Conservation (phyloP, 1,140 invertebrate species). For the Helicoverpa armigera region DNA sequence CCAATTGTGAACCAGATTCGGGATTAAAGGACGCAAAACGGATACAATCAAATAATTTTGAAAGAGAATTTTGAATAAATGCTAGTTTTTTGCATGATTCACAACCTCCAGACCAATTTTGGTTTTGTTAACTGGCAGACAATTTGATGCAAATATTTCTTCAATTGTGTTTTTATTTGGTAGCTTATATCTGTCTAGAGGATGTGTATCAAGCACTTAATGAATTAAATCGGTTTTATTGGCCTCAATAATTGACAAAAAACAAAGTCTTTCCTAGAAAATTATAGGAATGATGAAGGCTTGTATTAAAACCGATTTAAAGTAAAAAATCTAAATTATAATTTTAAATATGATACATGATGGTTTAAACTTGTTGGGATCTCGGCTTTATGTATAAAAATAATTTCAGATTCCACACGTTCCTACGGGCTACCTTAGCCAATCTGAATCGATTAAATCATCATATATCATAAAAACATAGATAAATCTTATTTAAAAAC, state of each 20-base stretch:
- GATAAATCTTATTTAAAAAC: background rate
- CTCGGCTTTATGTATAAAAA: no score
- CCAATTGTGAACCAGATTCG: slow-evolving; percentile 20
- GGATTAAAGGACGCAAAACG: background rate
- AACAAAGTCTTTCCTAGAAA: no score
- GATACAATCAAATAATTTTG: slow-evolving; percentile 31
- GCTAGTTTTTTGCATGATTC: background rate
- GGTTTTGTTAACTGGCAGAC: no score
- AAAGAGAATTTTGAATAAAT: slow-evolving; percentile 26
- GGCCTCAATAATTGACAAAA: no score
- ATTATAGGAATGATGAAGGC: background rate
- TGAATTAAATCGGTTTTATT: slow-evolving; percentile 1
- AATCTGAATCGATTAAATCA: background rate
- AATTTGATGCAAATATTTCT: no score
- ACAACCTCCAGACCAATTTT: background rate
- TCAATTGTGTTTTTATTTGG: no score
- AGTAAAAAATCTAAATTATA: background rate
- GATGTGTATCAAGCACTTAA: no score
- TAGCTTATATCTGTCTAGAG: no score
- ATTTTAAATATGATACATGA: background rate
- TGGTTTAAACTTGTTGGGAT: background rate
- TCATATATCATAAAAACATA: background rate
- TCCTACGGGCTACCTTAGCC: background rate
- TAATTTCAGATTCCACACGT: no score
- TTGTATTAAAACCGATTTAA: slow-evolving; percentile 4